Base-by-base conservation (phyloP, 1,140 invertebrate genomes). In the Paracyclopina nana region DNA sequence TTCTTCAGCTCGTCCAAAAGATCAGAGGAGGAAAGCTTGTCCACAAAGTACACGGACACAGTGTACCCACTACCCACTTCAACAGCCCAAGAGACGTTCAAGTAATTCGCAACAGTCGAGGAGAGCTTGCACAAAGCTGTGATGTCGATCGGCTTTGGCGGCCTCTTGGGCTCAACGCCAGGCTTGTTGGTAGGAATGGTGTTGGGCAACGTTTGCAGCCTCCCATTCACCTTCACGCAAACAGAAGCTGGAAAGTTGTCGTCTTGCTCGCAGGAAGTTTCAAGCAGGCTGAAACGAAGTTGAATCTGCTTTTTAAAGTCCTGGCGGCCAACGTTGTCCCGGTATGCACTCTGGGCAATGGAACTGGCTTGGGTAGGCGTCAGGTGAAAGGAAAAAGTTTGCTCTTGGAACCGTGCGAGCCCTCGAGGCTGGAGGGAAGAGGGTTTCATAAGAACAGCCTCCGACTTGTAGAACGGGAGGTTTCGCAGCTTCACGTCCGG, bases 141-240 rank as follows among this genome's bases (percentile, higher is more conserved):
- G 42, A 97, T 87, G 65, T 97, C 92, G 0, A 98, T 83, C 1
- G 92, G 92, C 42, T 86, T 72, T 9, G 90, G 86, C 16, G 88
- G 90, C 53, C 94, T 72, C 68, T 95, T 95, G 44, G 91, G 82
- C 65, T 98, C 92, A 25, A 88, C 85, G 45, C 87, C 88, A 8
- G 87, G 88, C 66, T 95, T 92, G 66, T 91, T 96, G 54, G 87
- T 94, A 45, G 91, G 91, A 67, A 96, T 90, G 51, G 87, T 85
- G 70, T 88, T 91, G 18, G 92, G 92, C 60, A 97, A 70, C 55
- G 79, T 77, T 59, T 84, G 86, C 54, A 80, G 66, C 69, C 88
- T 90, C 57, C 82, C 80, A 69, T 98, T 95, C 28, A 98, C 79
- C 73, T 90, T 87, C 11, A 96, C 83, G 60, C 72, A 76, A 58